Base-by-base conservation (phyloP, 2,113 vertebrate species). In the Nothocercus julius region DNA sequence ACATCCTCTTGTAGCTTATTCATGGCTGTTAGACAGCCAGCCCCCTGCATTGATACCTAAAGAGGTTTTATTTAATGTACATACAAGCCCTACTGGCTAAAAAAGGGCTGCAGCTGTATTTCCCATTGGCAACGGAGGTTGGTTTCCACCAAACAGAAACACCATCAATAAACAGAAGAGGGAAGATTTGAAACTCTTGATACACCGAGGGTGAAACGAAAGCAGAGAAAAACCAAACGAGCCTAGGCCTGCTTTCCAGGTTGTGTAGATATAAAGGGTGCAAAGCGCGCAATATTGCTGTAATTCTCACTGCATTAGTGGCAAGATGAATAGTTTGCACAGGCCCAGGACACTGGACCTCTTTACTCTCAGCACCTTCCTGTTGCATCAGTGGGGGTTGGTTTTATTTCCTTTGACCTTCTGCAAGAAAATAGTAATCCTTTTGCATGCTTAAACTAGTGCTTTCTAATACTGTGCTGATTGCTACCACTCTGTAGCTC, bases 1-100 rank as follows among this genome's bases (percentile, higher is more conserved):
- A 94, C 64, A 94, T 92, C 93, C 90, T 91, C 95, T 22, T 34
- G 51, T 21, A 74, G 76, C 91, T 95, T 85, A 61, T 42, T 91
- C 91, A 85, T 69, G 80, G 90, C 83, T 88, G 61, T 20, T 24
- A 78, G 58, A 76, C 78, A 95, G 77, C 94, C 94, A 58, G 87
- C 84, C 92, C 80, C 74, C 47, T 61, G 51, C 70, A 5, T 0
- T 56, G 68, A 51, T 54, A 9, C 85, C 89, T 66, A 58, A 44
- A 19, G 82, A 93, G 64, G 18, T 69, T 67, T 74, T 56, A 13
- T 9, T 85, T 44, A 13, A 36, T 12, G 82, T 73, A 10, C 4
- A 19, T 82, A 79, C 67, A 67, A 44, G 84, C n/a, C 69, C 49
- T 79, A 6, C 51, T 67, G 87, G 70, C 89, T 82, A 30, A 30